A percentile compares a stretch with the other conserved stretches of the same genome.
These are phyloP conservation scores for Diadromus collaris DNA, from an alignment of 2,888 invertebrate species.

Conservation along the genomic window DNA sequence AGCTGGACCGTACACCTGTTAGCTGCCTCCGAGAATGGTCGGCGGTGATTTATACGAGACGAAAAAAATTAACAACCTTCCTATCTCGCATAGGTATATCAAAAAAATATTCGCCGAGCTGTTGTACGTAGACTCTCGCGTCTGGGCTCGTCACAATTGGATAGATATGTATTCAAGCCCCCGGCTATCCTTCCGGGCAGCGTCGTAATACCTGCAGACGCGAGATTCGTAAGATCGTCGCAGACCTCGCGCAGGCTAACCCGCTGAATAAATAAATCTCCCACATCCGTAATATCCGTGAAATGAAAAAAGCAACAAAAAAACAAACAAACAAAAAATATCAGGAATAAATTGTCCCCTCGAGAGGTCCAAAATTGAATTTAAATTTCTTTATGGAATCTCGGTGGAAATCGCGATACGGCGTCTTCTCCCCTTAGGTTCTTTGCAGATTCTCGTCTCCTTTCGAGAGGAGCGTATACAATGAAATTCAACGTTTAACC, in stretches of 20 bases:
- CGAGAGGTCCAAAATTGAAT: constrained; percentile 48
- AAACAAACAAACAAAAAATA: constrained; percentile 49
- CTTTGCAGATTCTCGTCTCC: constrained; percentile 32
- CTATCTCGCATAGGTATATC: constrained; percentile 18
- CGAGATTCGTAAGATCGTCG: constrained; percentile 22
- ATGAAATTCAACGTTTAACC: constrained; percentile 51
- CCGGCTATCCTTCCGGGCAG: constrained; percentile 8
- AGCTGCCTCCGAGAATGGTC: constrained; percentile 6
- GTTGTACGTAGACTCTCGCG: constrained; percentile 6
- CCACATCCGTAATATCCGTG: constrained; percentile 42
- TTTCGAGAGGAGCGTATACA: constrained; percentile 29
- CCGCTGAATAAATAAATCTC: constrained; percentile 47
- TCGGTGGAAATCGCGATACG: constrained; percentile 25
- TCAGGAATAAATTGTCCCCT: constrained; percentile 33
- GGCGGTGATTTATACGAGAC: constrained; percentile 43
- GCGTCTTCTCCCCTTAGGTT: constrained; percentile 13
- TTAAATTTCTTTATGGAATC: constrained; percentile 46
- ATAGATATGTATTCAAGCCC: constrained; percentile 21
- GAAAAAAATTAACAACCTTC: constrained; percentile 12
- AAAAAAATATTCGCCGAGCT: constrained; percentile 23
- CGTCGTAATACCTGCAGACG: constrained; percentile 18
- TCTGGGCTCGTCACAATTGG: constrained; percentile 37
- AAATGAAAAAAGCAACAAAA: constrained; percentile 14
- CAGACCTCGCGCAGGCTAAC: constrained; percentile 3
- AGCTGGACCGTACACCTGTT: constrained; percentile 49